phyloP scores from a whole-genome alignment of 2,797 vertebrate species.

The Parauchenoglanis ngamensis region DNA sequence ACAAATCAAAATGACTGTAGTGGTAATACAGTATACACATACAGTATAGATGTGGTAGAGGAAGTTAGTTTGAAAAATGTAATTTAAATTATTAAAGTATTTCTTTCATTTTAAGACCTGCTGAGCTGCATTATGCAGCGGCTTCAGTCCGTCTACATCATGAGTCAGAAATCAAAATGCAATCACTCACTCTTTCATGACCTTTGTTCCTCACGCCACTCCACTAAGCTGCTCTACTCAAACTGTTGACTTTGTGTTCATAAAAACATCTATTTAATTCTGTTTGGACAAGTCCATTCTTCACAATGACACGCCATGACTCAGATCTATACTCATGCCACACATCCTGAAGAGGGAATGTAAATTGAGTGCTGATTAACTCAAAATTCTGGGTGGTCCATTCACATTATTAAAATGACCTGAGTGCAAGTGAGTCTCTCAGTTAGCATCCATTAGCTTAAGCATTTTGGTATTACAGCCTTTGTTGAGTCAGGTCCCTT shows the following conservation, averaged over 20 bases:
- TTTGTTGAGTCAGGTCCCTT: not conserved
- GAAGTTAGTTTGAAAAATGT: not conserved
- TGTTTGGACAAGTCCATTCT: conserved; percentile 20
- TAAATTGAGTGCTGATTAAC: not conserved
- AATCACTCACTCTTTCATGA: not conserved
- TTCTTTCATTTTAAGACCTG: not conserved
- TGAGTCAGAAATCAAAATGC: conserved; percentile 19
- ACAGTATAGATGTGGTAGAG: not conserved
- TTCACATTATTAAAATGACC: not conserved
- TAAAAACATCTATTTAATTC: conserved; percentile 31
- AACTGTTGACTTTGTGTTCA: conserved; percentile 29
- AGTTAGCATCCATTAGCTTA: not conserved
- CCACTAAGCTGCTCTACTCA: conserved; percentile 2
- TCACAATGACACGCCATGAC: not conserved
- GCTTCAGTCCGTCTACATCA: not conserved
- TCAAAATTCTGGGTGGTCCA: not conserved
- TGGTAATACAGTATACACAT: not conserved
- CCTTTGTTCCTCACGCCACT: conserved; percentile 6
- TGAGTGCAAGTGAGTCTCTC: not conserved
- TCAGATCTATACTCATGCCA: not conserved
- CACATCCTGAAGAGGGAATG: not conserved
- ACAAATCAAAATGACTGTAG: not conserved
- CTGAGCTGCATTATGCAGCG: not conserved
- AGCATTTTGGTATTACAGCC: too few species aligned
- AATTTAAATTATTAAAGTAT: not conserved